phyloP scores from a whole-genome alignment of 2,113 vertebrate genomes.

The Oncorhynchus masou region DNA sequence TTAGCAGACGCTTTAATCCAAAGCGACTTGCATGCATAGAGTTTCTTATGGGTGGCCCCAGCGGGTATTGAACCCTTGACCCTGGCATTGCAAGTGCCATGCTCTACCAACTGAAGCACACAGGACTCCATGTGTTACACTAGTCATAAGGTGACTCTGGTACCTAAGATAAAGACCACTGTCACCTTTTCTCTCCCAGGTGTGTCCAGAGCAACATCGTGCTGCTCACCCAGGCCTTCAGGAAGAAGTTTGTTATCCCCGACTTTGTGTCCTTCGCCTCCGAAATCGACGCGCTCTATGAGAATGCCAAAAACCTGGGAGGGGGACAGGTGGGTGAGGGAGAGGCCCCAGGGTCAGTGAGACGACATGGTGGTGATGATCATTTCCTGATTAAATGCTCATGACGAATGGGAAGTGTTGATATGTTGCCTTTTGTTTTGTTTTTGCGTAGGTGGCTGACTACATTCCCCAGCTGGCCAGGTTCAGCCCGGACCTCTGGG shows the following conservation, averaged over 20 bases:
- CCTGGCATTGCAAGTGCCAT: too few relatives aligned
- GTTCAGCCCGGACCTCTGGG: slow-evolving; percentile 97
- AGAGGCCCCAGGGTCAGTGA: too few relatives aligned
- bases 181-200: slow-evolving; percentile 62
- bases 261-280: slow-evolving; percentile 94
- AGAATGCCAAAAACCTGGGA: slow-evolving; percentile 86
- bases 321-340: slow-evolving; percentile 86
- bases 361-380: too few relatives aligned
- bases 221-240: slow-evolving; percentile 95
- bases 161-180: slow-evolving; percentile 11
- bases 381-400: not conserved
- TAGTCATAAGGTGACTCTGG: not conserved
- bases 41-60: too few relatives aligned
- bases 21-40: too few relatives aligned
- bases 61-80: not conserved
- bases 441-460: slow-evolving; percentile 86
- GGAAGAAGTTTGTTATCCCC: slow-evolving; percentile 98
- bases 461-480: slow-evolving; percentile 98
- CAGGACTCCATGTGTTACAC: too few relatives aligned
- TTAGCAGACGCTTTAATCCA: too few relatives aligned
- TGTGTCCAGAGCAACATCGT: slow-evolving; percentile 99
- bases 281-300: slow-evolving; percentile 92
- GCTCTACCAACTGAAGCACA: too few relatives aligned
- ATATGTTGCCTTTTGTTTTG: too few relatives aligned
- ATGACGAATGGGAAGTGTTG: slow-evolving; percentile 84